phyloP scores from a whole-genome alignment of 2,797 vertebrate species.

The Lutra lutra region DNA sequence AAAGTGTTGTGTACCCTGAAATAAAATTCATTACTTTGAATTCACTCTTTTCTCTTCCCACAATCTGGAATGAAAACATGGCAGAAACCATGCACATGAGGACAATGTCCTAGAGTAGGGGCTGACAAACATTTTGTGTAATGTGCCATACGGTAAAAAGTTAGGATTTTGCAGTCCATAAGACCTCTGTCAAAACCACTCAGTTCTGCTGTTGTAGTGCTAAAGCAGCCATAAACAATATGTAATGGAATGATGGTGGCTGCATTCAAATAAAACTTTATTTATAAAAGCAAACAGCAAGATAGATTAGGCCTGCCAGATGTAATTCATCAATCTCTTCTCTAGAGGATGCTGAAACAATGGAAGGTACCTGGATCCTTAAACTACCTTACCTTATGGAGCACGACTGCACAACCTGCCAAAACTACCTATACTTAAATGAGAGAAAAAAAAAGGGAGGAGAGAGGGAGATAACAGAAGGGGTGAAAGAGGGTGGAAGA shows the following conservation, averaged over 20 bases:
- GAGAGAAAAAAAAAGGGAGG: not conserved
- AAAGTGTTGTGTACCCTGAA: not conserved
- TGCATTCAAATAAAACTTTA: conserved; percentile 22
- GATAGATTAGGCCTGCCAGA: not conserved
- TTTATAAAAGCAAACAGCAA: conserved; percentile 25
- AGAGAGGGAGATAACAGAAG: not conserved
- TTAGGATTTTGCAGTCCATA: not conserved
- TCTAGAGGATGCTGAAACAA: conserved; percentile 7
- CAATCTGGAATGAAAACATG: not conserved
- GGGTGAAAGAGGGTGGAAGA: not conserved
- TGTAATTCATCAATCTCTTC: not conserved
- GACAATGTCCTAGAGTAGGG: not conserved
- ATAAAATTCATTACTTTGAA: not conserved
- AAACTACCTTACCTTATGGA: not conserved
- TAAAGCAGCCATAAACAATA: not conserved
- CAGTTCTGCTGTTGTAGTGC: not conserved
- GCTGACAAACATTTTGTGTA: not conserved
- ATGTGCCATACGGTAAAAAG: not conserved
- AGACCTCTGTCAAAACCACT: not conserved
- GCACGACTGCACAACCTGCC: not conserved
- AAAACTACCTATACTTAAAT: not conserved
- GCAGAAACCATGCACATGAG: not conserved
- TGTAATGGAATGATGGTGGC: not conserved
- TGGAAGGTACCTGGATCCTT: not conserved
- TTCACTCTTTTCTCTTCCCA: not conserved